Evolutionary conservation across 2,888 invertebrate genomes (phyloP), one percentile per base, ranked within the genome.

Genomic region (Carpatolechia fugitivella): DNA sequence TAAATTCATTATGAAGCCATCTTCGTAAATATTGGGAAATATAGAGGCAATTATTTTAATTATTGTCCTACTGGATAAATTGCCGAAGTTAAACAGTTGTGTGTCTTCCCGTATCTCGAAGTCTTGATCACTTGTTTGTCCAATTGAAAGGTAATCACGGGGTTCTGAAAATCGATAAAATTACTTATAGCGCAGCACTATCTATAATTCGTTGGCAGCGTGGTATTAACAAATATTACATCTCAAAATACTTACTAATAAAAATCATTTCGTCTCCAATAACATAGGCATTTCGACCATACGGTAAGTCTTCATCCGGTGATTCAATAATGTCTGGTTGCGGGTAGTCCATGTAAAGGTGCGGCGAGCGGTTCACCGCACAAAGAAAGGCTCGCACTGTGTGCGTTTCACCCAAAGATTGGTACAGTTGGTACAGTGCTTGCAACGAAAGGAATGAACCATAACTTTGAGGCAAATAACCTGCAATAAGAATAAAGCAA

Each of bases 11-110:
- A 92, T 82, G 55, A 77, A 70, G 8, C 72, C 70, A 0, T 62
- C 65, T 7, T 72, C 63, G 47, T 67, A 74, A 30, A 93, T 72
- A 56, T 76, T 72, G 6, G 92, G 92, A 66, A 93, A 93, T 59
- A 92, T 81, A 11, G 63, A 55, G 0, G 75, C 62, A 63, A 85
- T 82, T 68, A 82, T 78, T 56, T 72, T 69, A 50, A 86, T 75
- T 7, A 86, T 71, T 1, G 68, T 59, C 71, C 73, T 81, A 62
- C 73, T 81, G 2, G 84, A 70, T 44, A 90, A 61, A 58, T 88
- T 85, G 0, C 76, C 72, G 30, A 90, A 76, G 58, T 83, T 87
- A 54, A 80, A 87, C 13, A 89, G 68, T 60, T 76, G 78, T 7
- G 82, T 61, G 13, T 67, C 54, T 36, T 52, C 1, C 47, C 60